Conservation (phyloP, 2,113 vertebrate species). For the Emberiza fucata region DNA sequence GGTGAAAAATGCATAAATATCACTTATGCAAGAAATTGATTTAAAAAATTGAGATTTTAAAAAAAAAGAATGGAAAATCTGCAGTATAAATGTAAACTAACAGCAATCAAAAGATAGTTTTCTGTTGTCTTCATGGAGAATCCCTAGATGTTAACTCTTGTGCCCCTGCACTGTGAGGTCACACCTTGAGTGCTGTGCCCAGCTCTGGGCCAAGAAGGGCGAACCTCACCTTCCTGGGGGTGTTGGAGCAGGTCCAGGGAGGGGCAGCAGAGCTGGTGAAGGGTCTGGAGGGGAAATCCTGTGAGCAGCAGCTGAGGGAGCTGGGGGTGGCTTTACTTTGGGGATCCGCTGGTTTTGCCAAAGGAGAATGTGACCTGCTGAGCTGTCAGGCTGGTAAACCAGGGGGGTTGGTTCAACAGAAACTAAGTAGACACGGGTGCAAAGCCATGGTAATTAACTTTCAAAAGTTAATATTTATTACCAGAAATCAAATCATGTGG, state of each 20-base stretch:
- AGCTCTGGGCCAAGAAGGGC: not conserved
- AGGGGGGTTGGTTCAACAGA: not conserved
- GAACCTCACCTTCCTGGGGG: not conserved
- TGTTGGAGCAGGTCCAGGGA: not conserved
- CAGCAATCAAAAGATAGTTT: not conserved
- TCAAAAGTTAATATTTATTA: not conserved
- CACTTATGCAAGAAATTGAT: constrained; percentile 5
- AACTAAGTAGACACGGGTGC: not conserved
- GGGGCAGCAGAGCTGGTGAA: not conserved
- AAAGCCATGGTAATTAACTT: not conserved
- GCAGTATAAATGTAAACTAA: accelerated
- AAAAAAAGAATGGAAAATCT: not conserved
- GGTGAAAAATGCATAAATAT: not conserved
- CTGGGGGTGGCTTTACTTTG: not conserved
- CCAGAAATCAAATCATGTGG: not conserved
- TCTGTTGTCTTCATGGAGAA: not conserved
- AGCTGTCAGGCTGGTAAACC: not conserved
- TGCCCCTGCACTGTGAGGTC: not conserved
- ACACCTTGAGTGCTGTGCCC: not conserved
- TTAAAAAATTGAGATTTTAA: not conserved
- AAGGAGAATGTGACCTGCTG: not conserved
- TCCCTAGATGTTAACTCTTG: not conserved
- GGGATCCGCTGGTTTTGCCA: not conserved
- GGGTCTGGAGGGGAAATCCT: not conserved
- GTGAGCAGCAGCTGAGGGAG: not conserved